Conservation (phyloP, 2,888 invertebrate genomes). For the Syritta pipiens region DNA sequence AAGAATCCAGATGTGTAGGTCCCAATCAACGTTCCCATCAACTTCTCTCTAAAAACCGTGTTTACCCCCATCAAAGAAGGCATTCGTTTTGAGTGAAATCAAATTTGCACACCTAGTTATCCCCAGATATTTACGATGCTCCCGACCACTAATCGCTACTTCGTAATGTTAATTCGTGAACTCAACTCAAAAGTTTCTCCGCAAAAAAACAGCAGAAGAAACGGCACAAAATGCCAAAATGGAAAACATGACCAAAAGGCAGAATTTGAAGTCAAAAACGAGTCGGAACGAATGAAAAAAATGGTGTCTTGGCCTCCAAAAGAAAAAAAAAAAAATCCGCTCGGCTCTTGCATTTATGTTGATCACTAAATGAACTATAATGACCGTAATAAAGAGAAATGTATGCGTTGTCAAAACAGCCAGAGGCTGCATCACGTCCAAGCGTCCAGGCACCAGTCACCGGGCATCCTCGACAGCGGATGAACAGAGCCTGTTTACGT, state of each 20-base stretch:
- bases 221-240: not conserved
- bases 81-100: constrained; percentile 9
- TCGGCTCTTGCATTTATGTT: constrained; percentile 60
- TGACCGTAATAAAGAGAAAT: constrained; percentile 68
- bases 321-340: constrained; percentile 20
- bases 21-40: not conserved
- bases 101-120: constrained; percentile 67
- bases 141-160: constrained; percentile 56
- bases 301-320: constrained; percentile 33
- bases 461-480: constrained; percentile 25
- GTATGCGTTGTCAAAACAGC: constrained; percentile 70
- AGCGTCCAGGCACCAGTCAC: constrained; percentile 19
- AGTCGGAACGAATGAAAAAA: constrained; percentile 1
- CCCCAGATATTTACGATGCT: constrained; percentile 53
- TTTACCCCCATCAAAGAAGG: not conserved
- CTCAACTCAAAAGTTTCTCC: constrained; percentile 44
- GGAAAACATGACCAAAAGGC: too few species aligned
- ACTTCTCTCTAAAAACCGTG: not conserved
- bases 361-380: constrained; percentile 69
- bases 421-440: constrained; percentile 56
- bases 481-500: constrained; percentile 34
- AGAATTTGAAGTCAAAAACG: too few species aligned
- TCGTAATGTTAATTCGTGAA: constrained; percentile 64
- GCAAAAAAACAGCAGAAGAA: constrained; percentile 3
- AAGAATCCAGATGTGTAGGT: not conserved